Evolutionary conservation across 2,888 invertebrate genomes (phyloP).

Genomic region (Didymodactylos carnosus): DNA sequence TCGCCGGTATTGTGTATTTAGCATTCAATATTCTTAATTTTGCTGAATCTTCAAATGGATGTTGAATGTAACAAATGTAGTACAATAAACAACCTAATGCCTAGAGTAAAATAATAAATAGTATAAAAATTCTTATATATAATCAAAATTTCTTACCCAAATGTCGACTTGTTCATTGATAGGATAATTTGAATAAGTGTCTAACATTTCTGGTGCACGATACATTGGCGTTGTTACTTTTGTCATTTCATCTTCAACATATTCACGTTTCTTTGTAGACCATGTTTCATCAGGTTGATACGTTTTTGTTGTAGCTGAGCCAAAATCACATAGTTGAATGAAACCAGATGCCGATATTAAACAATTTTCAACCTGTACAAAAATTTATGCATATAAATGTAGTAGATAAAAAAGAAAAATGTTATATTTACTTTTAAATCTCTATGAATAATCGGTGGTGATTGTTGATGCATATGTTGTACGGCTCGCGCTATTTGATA

Average conservation of each 20-base stretch:
- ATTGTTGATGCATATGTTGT: conserved; percentile 73
- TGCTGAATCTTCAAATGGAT: conserved; percentile 82
- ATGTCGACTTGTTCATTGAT: conserved; percentile 75
- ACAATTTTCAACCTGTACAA: conserved; percentile 9
- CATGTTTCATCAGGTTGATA: conserved; percentile 66
- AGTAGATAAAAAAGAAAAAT: neutral
- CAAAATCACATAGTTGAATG: conserved; percentile 80
- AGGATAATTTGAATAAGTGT: conserved; percentile 82
- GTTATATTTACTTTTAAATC: conserved; percentile 57
- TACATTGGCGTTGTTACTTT: conserved; percentile 53
- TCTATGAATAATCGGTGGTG: conserved; percentile 73
- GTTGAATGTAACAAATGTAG: conserved; percentile 69
- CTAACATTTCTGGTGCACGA: conserved; percentile 89
- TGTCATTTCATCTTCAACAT: conserved; percentile 76
- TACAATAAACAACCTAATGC: conserved; percentile 86
- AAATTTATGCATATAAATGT: neutral
- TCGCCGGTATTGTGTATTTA: conserved; percentile 63
- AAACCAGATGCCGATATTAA: conserved; percentile 1
- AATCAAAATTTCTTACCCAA: conserved; percentile 53
- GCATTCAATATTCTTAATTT: conserved; percentile 88
- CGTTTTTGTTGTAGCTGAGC: conserved; percentile 63
- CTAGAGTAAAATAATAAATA: conserved; percentile 16
- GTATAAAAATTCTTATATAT: neutral
- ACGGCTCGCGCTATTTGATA: conserved; percentile 75
- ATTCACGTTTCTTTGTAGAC: conserved; percentile 71